A percentile compares a stretch with the other conserved stretches of the same genome.
These are phyloP conservation scores for Acarapis woodi DNA, from an alignment of 1,140 invertebrate species.

Conservation along the genomic window DNA sequence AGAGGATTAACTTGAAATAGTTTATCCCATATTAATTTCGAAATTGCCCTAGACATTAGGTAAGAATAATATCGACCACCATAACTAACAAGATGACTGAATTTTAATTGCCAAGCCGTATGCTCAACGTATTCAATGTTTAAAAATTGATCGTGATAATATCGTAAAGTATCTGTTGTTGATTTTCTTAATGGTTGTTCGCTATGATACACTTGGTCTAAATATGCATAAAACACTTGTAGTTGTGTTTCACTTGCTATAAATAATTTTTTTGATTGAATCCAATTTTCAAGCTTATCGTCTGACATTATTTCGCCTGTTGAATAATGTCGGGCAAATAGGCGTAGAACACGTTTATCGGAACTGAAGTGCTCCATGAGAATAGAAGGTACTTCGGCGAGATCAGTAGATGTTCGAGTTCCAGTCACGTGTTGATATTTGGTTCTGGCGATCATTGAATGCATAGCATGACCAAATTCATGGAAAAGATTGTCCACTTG, in stretches of 20 bases:
- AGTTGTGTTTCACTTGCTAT: constrained; percentile 63
- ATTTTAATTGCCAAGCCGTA: constrained; percentile 83
- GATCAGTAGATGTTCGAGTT: constrained; percentile 82
- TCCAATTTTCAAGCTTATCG: constrained; percentile 38
- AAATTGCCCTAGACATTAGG: constrained; percentile 66
- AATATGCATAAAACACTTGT: constrained; percentile 54
- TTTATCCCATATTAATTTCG: constrained; percentile 69
- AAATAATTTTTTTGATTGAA: constrained; percentile 53
- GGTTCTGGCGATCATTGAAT: constrained; percentile 86
- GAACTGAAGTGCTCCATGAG: constrained; percentile 93
- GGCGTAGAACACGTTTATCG: constrained; percentile 49
- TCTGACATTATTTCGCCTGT: constrained; percentile 54
- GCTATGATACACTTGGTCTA: constrained; percentile 70
- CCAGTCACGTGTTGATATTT: constrained; percentile 88
- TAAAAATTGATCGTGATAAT: no score
- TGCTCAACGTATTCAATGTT: constrained; percentile 52
- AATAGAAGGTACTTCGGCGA: constrained; percentile 91
- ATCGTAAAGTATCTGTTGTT: constrained; percentile 46
- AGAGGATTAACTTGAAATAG: constrained; percentile 60
- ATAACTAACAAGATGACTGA: constrained; percentile 86
- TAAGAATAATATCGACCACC: constrained; percentile 97
- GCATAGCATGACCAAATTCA: constrained; percentile 96
- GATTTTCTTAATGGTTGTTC: constrained; percentile 20
- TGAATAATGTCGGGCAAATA: constrained; percentile 68
- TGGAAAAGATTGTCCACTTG: constrained; percentile 91